A percentile compares a stretch with the other conserved stretches of the same genome.
phyloP scores from a whole-genome alignment of 1,140 invertebrate species.

The Bombus turneri region DNA sequence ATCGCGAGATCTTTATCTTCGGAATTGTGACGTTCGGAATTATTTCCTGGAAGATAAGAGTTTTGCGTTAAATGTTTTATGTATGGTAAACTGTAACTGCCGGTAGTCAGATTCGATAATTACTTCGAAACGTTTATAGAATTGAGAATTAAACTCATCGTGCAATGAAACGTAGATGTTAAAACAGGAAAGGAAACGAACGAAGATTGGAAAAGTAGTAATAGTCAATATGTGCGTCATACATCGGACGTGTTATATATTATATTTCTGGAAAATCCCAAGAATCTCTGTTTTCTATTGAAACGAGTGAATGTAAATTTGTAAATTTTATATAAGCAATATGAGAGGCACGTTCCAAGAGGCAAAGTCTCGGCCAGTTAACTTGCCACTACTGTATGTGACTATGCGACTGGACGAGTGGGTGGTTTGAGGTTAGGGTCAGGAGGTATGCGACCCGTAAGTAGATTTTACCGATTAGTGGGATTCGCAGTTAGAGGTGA shows the following conservation, averaged over 20 bases:
- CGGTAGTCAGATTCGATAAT: too few species aligned
- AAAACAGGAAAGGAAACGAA: too few species aligned
- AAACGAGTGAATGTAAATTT: not conserved
- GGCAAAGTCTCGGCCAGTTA: not conserved
- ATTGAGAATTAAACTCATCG: too few species aligned
- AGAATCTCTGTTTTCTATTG: not conserved
- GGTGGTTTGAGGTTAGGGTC: slow-evolving; percentile 1
- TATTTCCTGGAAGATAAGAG: too few species aligned
- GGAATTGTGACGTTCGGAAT: too few species aligned
- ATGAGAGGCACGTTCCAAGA: not conserved
- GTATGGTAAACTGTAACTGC: too few species aligned
- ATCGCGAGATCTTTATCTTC: too few species aligned
- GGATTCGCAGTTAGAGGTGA: not conserved
- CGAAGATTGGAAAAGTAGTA: not conserved
- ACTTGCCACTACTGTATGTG: not conserved
- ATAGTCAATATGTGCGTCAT: not conserved
- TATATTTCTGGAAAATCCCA: not conserved
- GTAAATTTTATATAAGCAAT: not conserved
- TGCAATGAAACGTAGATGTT: too few species aligned
- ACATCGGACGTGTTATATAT: too few species aligned
- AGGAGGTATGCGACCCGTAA: not conserved
- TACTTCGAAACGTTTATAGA: too few species aligned
- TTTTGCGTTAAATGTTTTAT: too few species aligned
- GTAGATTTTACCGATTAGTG: not conserved
- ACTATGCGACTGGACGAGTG: not conserved